Percentiles rank a stretch among this genome's conserved stretches.
Conservation (phyloP, 2,113 vertebrate species). For the Sinocyclocheilus anophthalmus region DNA sequence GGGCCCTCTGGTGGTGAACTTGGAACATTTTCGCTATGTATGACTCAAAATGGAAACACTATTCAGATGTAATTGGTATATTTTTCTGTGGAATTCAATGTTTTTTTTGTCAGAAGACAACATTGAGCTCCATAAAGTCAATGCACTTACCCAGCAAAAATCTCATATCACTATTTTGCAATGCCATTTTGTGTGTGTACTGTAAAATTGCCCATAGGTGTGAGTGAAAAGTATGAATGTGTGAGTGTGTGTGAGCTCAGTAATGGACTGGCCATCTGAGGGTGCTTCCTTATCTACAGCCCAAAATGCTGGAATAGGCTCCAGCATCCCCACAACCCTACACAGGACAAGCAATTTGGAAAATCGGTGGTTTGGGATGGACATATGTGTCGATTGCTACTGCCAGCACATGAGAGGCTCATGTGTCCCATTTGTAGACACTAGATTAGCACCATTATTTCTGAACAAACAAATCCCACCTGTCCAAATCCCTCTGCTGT, state of each 20-base stretch:
- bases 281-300: neutral
- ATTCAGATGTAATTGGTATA: no score
- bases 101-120: no score
- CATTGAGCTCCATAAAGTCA: no score
- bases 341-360: neutral
- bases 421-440: constrained; percentile 55
- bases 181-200: no score
- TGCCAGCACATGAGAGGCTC: constrained; percentile 45
- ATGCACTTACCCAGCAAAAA: no score
- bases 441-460: constrained; percentile 64
- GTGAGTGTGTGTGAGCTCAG: neutral
- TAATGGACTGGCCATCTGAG: neutral
- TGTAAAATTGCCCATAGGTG: no score
- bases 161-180: no score
- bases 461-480: constrained; percentile 60
- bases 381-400: constrained; percentile 34
- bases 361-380: neutral
- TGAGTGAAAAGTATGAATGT: no score
- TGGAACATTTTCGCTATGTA: no score
- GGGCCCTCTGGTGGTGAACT: no score
- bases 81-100: no score
- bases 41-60: no score
- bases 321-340: neutral
- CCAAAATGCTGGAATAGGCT: neutral
- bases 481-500: constrained; percentile 59